Base-by-base conservation (phyloP, 2,797 vertebrate genomes). In the Octomys mimax region DNA sequence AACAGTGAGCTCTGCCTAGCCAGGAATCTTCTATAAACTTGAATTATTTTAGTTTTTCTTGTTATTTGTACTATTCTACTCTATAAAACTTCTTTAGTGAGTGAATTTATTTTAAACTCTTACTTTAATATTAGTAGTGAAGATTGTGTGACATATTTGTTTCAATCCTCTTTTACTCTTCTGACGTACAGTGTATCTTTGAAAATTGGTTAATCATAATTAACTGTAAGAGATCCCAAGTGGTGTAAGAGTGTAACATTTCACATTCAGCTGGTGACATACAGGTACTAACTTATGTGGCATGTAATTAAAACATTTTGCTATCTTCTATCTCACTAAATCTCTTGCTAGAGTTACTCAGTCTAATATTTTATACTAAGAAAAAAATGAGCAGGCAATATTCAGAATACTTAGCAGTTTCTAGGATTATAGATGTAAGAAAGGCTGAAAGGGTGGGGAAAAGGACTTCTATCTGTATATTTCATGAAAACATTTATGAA, bases 291-390 rank as follows among this genome's bases (percentile, higher is more conserved):
- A 85, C 95, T 81, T 88, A 26, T 91, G 36, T 92, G 92, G 92
- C 87, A 88, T 66, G 19, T 91, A 88, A 84, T 36, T 46, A 64
- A 94, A 96, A 91, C 54, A 88, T 91, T 97, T 94, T 94, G 87
- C 46, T 93, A 18, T 54, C 78, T 86, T 92, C 68, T 31, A 31
- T 68, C 39, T 97, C 80, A 78, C 46, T 89, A 79, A 95, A 91
- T 88, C 61, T 94, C 90, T 81, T 24, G 70, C 7, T 59, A 8
- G 22, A 33, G 79, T 78, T 96, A 86, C 28, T 66, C 54, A 88
- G 28, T 80, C n/a, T 49, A 75, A 89, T 39, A 68, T 71, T 91
- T 90, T 92, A 54, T 64, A 81, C 22, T 10, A 88, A 59, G 64
- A 80, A 13, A 5, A 73, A 6, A 2, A 80, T 85, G 8, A 14